phyloP scores from a whole-genome alignment of 2,113 vertebrate species.

The Ariopsis seemanni region DNA sequence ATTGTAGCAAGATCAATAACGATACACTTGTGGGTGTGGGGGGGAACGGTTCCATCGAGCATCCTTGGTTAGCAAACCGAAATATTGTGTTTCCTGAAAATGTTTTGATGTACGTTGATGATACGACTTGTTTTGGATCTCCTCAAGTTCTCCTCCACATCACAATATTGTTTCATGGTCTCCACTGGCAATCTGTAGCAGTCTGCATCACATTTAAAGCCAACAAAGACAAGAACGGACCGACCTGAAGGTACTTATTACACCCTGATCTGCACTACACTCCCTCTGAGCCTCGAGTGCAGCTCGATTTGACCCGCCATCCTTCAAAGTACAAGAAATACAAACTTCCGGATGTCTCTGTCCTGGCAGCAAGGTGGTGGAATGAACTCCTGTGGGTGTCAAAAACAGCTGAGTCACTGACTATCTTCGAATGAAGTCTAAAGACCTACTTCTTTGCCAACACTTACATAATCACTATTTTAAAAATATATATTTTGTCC shows the following conservation, averaged over 20 bases:
- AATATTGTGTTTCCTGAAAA: background rate
- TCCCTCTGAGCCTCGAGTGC: background rate
- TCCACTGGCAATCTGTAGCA: background rate
- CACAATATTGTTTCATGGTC: background rate
- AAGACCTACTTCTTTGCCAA: background rate
- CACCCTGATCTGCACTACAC: background rate
- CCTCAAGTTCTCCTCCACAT: background rate
- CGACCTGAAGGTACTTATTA: background rate
- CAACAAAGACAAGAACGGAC: background rate
- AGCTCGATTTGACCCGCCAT: background rate
- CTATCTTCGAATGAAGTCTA: background rate
- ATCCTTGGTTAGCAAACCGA: background rate
- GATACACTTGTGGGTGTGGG: background rate
- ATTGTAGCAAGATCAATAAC: constrained; percentile 29
- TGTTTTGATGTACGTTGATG: background rate
- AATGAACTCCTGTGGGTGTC: background rate
- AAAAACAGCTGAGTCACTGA: constrained; percentile 2
- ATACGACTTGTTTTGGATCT: background rate
- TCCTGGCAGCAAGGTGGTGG: background rate
- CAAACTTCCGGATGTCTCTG: background rate
- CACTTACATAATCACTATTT: background rate
- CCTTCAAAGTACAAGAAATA: background rate
- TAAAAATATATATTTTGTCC: background rate
- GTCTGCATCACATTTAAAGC: background rate
- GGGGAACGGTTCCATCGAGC: background rate